Evolutionary conservation across 2,113 vertebrate genomes (phyloP), one percentile per base, ranked within the genome.

Genomic region (Callipepla squamata): DNA sequence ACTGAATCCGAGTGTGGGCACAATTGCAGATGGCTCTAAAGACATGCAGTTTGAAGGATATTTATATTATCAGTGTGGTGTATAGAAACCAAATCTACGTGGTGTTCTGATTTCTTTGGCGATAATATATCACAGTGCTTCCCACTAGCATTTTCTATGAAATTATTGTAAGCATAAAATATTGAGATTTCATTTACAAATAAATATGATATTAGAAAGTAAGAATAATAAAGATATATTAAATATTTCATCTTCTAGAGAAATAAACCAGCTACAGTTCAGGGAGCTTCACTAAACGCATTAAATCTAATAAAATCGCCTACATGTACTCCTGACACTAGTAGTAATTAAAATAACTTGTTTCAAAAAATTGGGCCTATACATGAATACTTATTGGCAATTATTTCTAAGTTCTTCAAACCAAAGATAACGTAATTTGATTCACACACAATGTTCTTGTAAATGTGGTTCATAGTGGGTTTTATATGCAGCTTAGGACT

Each of bases 301-400:
- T 98, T 97, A 96, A 97, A 89, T 97, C 96, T 97, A 97, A 98
- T 97, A 97, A 98, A 97, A 97, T 97, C 89, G 91, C 96, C 97
- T 95, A 96, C 97, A 98, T 40, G 83, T 96, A 96, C 93, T 98
- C 95, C 96, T 97, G 97, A 97, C 95, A 97, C 96, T 93, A 90
- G 95, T 89, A 97, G 96, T 98, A 98, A 98, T 98, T 98, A 98
- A 98, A 98, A 97, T 98, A 97, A 97, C 97, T 98, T 98, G 96
- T 97, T 97, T 98, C 93, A 97, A 97, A 98, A 98, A 97, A 96
- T 93, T 94, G 96, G 92, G 92, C 95, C 96, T 97, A 97, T 98
- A 98, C 96, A 97, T 97, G 97, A 98, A 98, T 98, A 97, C 98
- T 97, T 98, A 98, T 98, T 97, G 97, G 97, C 97, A 98, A 98